Evolutionary conservation across 2,113 vertebrate genomes (phyloP).

Genomic region (Uropsilus gracilis): DNA sequence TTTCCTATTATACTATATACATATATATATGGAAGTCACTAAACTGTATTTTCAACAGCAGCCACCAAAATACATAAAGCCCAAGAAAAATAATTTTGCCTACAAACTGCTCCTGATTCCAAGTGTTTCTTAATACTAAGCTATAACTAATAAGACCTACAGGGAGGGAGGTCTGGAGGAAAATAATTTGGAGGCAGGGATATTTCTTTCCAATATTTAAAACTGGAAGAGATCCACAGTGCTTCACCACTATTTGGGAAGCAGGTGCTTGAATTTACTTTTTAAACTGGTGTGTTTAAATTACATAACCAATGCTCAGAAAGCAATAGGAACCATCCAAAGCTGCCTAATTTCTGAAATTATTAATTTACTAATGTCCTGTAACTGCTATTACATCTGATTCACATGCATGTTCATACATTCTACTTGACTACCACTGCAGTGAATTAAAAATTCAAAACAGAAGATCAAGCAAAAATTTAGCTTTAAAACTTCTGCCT

Average conservation of each 20-base stretch:
- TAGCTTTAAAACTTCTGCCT: background rate
- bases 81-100: background rate
- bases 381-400: background rate
- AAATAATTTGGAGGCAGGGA: background rate
- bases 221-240: background rate
- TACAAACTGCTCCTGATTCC: background rate
- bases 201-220: background rate
- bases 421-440: background rate
- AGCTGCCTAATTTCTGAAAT: conserved; percentile 16
- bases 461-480: background rate
- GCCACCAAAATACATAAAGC: background rate
- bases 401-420: background rate
- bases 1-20: background rate
- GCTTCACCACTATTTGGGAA: background rate
- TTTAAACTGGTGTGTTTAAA: background rate
- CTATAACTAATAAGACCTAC: background rate
- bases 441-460: background rate
- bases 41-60: background rate
- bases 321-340: background rate
- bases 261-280: background rate
- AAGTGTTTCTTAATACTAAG: background rate
- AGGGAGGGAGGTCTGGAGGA: background rate
- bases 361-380: background rate
- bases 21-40: background rate
- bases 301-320: background rate